phyloP scores from a whole-genome alignment of 1,140 invertebrate genomes.

The Lordiphosa stackelbergi region DNA sequence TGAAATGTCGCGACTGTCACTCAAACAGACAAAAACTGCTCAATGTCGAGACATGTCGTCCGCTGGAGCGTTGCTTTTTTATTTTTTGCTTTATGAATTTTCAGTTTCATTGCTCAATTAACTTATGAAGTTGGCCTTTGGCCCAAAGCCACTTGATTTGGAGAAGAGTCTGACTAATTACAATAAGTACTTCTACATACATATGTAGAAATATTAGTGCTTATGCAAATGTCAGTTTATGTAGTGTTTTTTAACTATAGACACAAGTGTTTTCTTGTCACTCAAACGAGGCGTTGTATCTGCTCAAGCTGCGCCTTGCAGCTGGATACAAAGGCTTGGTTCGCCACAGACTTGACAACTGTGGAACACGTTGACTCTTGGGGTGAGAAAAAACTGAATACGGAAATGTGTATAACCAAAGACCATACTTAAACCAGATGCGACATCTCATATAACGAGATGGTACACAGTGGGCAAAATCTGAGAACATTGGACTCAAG shows the following conservation, averaged over 20 bases:
- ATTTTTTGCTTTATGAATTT: constrained; percentile 36
- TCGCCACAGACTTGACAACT: constrained; percentile 15
- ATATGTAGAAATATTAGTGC: constrained; percentile 19
- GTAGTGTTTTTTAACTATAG: constrained; percentile 13
- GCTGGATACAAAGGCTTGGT: constrained; percentile 18
- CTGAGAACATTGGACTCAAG: too few relatives aligned
- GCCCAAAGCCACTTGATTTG: constrained; percentile 19
- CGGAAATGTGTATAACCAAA: too few relatives aligned
- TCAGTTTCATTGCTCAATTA: constrained; percentile 53
- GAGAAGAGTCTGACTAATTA: constrained; percentile 22
- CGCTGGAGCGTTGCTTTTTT: constrained; percentile 21
- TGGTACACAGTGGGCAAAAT: too few relatives aligned
- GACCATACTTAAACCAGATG: too few relatives aligned
- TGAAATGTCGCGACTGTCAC: constrained; percentile 50
- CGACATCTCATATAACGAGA: too few relatives aligned
- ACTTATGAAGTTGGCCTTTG: constrained; percentile 55
- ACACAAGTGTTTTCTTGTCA: constrained; percentile 64
- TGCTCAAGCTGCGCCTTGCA: constrained; percentile 48
- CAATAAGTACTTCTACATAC: constrained; percentile 6
- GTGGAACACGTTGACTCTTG: constrained; percentile 6
- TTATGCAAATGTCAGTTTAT: constrained; percentile 28
- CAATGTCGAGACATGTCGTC: constrained; percentile 46
- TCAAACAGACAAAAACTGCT: constrained; percentile 26
- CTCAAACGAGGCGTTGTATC: constrained; percentile 55
- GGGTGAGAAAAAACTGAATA: too few relatives aligned